Percentiles rank a stretch among this genome's conserved stretches.
Conservation (phyloP, 35 echinoderm and acorn worm species). For the Ptychodera flava region DNA sequence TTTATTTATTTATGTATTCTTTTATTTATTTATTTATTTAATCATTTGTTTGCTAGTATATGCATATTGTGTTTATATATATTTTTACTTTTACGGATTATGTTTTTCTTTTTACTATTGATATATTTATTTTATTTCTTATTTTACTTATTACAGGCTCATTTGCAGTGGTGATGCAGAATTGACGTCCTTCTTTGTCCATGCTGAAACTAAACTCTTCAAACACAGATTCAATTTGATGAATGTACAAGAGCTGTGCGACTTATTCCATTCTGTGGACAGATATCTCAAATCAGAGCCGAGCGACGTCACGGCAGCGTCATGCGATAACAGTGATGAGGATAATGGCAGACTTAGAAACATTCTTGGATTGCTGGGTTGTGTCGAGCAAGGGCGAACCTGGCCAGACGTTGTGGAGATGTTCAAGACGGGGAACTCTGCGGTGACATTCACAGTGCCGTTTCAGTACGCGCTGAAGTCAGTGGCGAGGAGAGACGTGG, state of each 20-base stretch:
- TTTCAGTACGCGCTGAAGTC: constrained; percentile 69
- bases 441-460: constrained; percentile 50
- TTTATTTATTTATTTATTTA: no score
- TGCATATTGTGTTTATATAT: neutral
- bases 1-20: no score
- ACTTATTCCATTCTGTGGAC: constrained; percentile 55
- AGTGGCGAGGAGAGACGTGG: constrained; percentile 44
- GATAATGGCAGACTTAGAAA: constrained; percentile 33
- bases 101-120: neutral
- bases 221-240: constrained; percentile 66
- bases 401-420: constrained; percentile 48
- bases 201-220: constrained; percentile 78
- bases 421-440: constrained; percentile 56
- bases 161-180: constrained; percentile 7
- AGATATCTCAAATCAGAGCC: constrained; percentile 32
- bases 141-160: constrained; percentile 5
- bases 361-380: constrained; percentile 20
- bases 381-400: constrained; percentile 9
- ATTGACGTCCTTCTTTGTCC: neutral
- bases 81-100: neutral
- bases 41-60: neutral
- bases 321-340: neutral
- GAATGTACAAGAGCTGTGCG: constrained; percentile 56
- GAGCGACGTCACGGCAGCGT: constrained; percentile 5
- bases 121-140: neutral